These are phyloP conservation scores for Perodicticus potto DNA, from an alignment of 2,797 vertebrate species.

Conservation along the genomic window DNA sequence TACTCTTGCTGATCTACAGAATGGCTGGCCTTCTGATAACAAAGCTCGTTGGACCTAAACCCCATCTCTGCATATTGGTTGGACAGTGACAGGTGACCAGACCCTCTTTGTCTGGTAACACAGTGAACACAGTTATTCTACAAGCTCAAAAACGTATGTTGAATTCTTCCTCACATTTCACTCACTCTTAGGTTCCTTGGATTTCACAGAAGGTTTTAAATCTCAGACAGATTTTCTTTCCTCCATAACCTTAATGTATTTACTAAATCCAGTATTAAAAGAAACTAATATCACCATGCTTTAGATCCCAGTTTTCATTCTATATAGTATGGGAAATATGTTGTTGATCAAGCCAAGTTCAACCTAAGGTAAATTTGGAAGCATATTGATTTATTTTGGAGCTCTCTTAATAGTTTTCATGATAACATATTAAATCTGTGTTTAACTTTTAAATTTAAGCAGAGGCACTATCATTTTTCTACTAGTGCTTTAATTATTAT, in stretches of 20 bases:
- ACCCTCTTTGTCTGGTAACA: no score
- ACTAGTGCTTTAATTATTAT: background rate
- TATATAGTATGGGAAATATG: background rate
- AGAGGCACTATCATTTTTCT: background rate
- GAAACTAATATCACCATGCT: constrained; percentile 31
- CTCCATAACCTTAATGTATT: constrained; percentile 65
- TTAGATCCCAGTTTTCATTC: constrained; percentile 33
- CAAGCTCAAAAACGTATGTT: constrained; percentile 43
- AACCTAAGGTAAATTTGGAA: constrained; percentile 51
- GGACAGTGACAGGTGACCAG: no score
- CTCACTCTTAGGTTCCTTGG: background rate
- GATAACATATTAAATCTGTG: constrained; percentile 36
- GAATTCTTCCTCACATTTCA: constrained; percentile 63
- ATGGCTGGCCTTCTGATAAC: no score
- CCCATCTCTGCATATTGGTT: no score
- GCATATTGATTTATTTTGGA: background rate
- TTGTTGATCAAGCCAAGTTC: background rate
- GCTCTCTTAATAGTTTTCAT: background rate
- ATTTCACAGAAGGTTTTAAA: constrained; percentile 58
- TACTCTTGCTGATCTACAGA: no score
- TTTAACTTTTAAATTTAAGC: constrained; percentile 15
- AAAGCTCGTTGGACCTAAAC: no score
- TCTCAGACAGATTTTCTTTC: constrained; percentile 70
- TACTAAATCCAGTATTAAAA: constrained; percentile 17
- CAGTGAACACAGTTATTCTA: background rate